Evolutionary conservation across 2,797 vertebrate species (phyloP).

Genomic region (Oreochromis grahami): DNA sequence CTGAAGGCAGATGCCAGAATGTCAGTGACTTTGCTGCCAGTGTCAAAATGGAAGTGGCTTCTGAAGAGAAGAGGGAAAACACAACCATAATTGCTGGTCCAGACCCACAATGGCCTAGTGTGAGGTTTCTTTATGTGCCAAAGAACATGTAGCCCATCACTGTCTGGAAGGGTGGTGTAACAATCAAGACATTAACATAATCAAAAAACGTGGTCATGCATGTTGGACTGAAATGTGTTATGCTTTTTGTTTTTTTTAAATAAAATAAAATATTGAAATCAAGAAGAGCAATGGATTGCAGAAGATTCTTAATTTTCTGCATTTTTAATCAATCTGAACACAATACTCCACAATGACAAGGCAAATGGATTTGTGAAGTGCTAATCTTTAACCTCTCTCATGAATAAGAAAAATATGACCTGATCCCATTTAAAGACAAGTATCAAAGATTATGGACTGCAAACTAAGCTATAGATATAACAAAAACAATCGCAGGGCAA

Average conservation of each 20-base stretch:
- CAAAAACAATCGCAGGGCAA: slow-evolving; percentile 5
- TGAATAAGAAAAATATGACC: not conserved
- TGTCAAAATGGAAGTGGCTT: slow-evolving; percentile 70
- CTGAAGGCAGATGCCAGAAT: slow-evolving; percentile 42
- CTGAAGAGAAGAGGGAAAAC: slow-evolving; percentile 60
- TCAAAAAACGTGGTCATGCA: not conserved
- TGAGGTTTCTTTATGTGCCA: slow-evolving; percentile 56
- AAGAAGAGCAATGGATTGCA: not conserved
- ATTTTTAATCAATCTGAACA: not conserved
- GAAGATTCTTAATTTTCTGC: not conserved
- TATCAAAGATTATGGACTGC: not conserved
- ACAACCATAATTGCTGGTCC: slow-evolving; percentile 68
- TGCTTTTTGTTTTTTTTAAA: not conserved
- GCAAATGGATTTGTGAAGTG: not conserved
- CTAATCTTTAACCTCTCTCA: not conserved
- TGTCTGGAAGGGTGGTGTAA: slow-evolving; percentile 4
- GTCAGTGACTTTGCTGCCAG: slow-evolving; percentile 47
- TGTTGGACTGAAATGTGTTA: not conserved
- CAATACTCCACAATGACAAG: not conserved
- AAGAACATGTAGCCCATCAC: slow-evolving; percentile 30
- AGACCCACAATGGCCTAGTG: slow-evolving; percentile 61
- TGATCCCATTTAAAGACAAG: not conserved
- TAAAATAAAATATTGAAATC: not conserved
- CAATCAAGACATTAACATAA: not conserved
- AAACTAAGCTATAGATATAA: not conserved